Evolutionary conservation across 2,888 invertebrate genomes (phyloP).

Genomic region (Chelonus formosanus): DNA sequence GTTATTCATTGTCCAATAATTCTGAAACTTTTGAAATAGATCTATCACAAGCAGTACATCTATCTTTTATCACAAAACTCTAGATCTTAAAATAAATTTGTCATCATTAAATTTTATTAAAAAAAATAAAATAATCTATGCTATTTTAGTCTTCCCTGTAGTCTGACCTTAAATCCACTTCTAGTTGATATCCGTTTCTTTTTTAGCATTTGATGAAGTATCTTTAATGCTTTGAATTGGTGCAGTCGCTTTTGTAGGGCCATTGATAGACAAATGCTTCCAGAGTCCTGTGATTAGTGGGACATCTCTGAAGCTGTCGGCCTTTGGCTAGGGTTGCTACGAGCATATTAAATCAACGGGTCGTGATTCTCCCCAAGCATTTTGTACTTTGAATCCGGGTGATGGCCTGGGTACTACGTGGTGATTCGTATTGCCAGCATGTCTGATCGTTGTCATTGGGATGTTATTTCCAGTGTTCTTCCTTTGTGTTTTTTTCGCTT

Average conservation of each 20-base stretch:
- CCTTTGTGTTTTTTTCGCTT: conserved; percentile 42
- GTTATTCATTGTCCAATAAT: too few species aligned
- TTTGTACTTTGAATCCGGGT: conserved; percentile 53
- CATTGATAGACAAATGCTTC: conserved; percentile 54
- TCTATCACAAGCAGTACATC: too few species aligned
- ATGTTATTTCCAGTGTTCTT: conserved; percentile 47
- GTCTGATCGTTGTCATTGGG: conserved; percentile 55
- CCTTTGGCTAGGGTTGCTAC: conserved; percentile 58
- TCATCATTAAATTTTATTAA: too few species aligned
- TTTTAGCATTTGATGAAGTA: too few species aligned
- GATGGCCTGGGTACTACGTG: conserved; percentile 55
- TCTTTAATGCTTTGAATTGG: too few species aligned
- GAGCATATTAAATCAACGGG: conserved; percentile 57
- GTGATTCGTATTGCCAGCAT: conserved; percentile 44
- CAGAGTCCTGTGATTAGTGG: conserved; percentile 59
- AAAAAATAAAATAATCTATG: too few species aligned
- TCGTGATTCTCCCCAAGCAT: conserved; percentile 58
- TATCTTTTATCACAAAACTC: too few species aligned
- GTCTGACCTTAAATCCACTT: too few species aligned
- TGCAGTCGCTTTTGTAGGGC: conserved; percentile 42
- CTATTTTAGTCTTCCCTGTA: too few species aligned
- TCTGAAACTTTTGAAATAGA: too few species aligned
- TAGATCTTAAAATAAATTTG: too few species aligned
- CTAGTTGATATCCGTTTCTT: too few species aligned
- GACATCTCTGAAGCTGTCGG: conserved; percentile 58